A percentile compares a stretch with the other conserved stretches of the same genome.
phyloP scores from a whole-genome alignment of 2,888 invertebrate species.

The Psylliodes chrysocephalus region DNA sequence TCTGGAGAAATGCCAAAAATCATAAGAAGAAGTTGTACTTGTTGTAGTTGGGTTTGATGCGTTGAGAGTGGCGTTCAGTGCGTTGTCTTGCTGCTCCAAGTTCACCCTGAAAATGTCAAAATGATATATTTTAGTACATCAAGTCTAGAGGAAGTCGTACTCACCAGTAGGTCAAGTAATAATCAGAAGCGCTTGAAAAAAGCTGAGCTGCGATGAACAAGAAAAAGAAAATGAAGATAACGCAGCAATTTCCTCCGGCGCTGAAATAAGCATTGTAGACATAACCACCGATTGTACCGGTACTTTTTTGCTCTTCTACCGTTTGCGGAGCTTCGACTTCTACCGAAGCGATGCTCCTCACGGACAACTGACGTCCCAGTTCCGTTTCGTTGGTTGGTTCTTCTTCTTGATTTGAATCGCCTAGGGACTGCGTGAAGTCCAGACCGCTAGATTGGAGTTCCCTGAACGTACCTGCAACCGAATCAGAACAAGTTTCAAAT shows the following conservation, averaged over 20 bases:
- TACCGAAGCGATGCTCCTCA: constrained; percentile 66
- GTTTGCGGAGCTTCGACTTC: constrained; percentile 55
- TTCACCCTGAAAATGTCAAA: constrained; percentile 52
- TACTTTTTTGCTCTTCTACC: constrained; percentile 71
- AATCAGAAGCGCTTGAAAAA: constrained; percentile 83
- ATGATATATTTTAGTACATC: too few relatives aligned
- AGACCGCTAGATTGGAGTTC: constrained; percentile 78
- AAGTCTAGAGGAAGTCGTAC: too few relatives aligned
- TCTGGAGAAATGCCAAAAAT: constrained; percentile 59
- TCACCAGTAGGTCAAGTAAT: constrained; percentile 84
- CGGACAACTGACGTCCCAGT: constrained; percentile 65
- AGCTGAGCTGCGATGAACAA: constrained; percentile 77
- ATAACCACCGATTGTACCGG: constrained; percentile 67
- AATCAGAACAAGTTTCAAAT: too few relatives aligned
- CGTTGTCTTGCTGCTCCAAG: constrained; percentile 53
- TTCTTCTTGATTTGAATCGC: constrained; percentile 65
- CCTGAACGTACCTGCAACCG: constrained; percentile 69
- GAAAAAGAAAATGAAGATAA: constrained; percentile 71
- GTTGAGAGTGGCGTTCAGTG: neutral
- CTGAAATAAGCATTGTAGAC: constrained; percentile 78
- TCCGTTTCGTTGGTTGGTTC: constrained; percentile 42
- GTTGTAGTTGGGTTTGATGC: neutral
- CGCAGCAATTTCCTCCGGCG: constrained; percentile 77
- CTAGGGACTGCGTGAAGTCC: constrained; percentile 80
- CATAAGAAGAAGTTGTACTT: constrained; percentile 8